Conservation (phyloP, 2,797 vertebrate species). For the Pampus argenteus region DNA sequence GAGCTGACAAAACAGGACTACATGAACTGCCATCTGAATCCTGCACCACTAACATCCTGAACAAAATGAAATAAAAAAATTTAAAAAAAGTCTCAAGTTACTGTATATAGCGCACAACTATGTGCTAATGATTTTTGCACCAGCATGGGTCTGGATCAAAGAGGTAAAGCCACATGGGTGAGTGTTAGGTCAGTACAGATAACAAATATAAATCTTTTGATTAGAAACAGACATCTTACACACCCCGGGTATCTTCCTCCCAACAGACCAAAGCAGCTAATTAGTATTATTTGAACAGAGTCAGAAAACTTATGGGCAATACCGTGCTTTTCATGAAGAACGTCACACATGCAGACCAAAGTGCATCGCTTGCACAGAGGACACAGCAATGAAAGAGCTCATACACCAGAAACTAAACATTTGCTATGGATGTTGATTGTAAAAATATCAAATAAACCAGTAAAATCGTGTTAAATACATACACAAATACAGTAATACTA, state of each 20-base stretch:
- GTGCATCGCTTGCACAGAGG: neutral
- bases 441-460: conserved; percentile 2
- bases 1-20: conserved; percentile 71
- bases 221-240: conserved; percentile 35
- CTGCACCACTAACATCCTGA: conserved; percentile 33
- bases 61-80: no score
- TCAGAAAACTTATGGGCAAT: conserved; percentile 11
- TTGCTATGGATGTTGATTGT: neutral
- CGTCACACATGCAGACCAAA: conserved; percentile 6
- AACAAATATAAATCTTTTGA: conserved; percentile 60
- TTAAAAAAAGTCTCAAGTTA: conserved; percentile 1
- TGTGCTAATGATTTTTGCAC: conserved; percentile 59
- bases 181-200: conserved; percentile 45
- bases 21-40: conserved; percentile 54
- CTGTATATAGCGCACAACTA: conserved; percentile 1
- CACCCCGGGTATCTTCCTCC: conserved; percentile 10
- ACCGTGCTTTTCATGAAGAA: conserved; percentile 1
- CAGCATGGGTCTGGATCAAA: conserved; percentile 65
- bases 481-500: neutral
- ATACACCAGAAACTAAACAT: conserved; percentile 7
- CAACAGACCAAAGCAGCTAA: conserved; percentile 29
- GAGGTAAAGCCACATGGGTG: conserved; percentile 25
- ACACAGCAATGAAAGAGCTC: neutral
- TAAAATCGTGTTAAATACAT: neutral
- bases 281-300: conserved; percentile 23